A percentile compares a stretch with the other conserved stretches of the same genome.
These are phyloP conservation scores for Ecliptopera silaceata DNA, from an alignment of 2,888 invertebrate genomes.

Conservation along the genomic window DNA sequence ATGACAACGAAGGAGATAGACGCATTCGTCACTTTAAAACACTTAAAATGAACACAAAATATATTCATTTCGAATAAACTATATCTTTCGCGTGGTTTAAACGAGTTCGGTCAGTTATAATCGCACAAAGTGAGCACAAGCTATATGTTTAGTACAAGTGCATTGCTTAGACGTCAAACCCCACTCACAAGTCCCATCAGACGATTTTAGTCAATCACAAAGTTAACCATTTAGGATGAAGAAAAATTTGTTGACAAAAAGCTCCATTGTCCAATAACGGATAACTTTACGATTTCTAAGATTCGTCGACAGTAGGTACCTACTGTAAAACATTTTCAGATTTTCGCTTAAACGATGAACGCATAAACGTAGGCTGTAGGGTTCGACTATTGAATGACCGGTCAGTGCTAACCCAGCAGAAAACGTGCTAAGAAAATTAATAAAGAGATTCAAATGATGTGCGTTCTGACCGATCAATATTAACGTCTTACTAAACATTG, in stretches of 20 bases:
- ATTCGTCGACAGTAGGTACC: no score
- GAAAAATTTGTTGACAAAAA: no score
- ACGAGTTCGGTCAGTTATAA: slow-evolving; percentile 17
- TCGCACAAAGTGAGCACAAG: slow-evolving; percentile 45
- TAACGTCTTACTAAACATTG: slow-evolving; percentile 13
- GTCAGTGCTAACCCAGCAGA: slow-evolving; percentile 16
- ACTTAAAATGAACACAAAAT: no score
- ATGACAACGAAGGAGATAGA: slow-evolving; percentile 11
- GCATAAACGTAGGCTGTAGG: neutral
- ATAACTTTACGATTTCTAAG: no score
- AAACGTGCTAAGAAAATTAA: slow-evolving; percentile 23
- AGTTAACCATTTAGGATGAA: no score
- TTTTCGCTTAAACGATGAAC: neutral
- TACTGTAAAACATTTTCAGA: neutral
- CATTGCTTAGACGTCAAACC: neutral
- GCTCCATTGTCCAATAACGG: no score
- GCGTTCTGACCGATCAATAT: slow-evolving; percentile 32
- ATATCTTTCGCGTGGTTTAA: neutral
- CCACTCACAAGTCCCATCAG: neutral
- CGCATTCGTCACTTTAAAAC: neutral
- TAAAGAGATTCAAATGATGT: slow-evolving; percentile 12
- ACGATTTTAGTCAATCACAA: neutral
- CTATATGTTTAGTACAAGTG: slow-evolving; percentile 29
- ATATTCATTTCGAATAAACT: no score
- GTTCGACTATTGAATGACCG: slow-evolving; percentile 10